Evolutionary conservation across 2,888 invertebrate genomes (phyloP).

Genomic region (Pterostichus niger): DNA sequence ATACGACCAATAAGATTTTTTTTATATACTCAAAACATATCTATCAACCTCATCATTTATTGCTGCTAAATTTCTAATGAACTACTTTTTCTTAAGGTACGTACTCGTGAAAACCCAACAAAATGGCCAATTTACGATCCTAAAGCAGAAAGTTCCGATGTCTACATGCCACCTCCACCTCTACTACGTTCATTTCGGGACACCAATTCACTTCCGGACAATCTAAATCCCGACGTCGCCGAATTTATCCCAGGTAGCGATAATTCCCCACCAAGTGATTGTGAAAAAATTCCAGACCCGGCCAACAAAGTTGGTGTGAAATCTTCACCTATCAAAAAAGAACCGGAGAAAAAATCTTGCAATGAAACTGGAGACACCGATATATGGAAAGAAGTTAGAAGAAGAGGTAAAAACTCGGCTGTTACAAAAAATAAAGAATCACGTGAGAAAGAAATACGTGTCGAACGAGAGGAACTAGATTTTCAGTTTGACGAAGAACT

Average conservation of each 20-base stretch:
- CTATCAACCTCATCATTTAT: no score
- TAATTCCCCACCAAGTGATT: conserved; percentile 50
- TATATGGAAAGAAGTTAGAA: conserved; percentile 81
- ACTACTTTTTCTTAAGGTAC: conserved; percentile 79
- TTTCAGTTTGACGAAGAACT: conserved; percentile 99
- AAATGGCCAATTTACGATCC: conserved; percentile 89
- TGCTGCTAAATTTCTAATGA: conserved; percentile 63
- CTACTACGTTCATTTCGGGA: conserved; percentile 82
- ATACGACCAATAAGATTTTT: no score
- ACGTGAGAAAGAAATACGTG: conserved; percentile 71
- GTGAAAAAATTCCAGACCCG: conserved; percentile 24
- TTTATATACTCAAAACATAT: no score
- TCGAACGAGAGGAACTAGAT: conserved; percentile 89
- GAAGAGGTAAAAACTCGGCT: conserved; percentile 69
- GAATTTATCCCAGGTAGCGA: conserved; percentile 85
- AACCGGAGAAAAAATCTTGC: background rate
- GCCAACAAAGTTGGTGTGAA: conserved; percentile 36
- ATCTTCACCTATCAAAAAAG: conserved; percentile 48
- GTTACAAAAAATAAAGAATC: conserved; percentile 74
- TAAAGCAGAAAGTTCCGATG: conserved; percentile 77
- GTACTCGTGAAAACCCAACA: conserved; percentile 89
- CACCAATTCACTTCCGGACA: conserved; percentile 77
- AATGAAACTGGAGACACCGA: conserved; percentile 70
- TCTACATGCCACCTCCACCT: conserved; percentile 86
- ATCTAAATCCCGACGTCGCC: conserved; percentile 91